Conservation (phyloP, 2,888 invertebrate species). For the Lampropteryx suffumata region DNA sequence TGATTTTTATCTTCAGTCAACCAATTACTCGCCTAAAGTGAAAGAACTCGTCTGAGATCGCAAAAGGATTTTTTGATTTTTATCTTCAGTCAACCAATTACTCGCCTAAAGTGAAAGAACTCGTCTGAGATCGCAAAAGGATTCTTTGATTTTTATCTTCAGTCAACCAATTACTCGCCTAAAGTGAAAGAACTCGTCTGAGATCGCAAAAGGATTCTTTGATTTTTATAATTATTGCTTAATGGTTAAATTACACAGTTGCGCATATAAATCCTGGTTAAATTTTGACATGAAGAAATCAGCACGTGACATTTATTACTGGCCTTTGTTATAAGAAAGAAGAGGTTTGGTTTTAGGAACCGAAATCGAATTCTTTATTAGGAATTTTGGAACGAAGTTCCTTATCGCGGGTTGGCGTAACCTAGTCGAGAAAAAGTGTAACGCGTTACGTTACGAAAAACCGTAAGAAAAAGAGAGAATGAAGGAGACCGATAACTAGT, state of each 20-base stretch:
- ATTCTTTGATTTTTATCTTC: constrained; percentile 11
- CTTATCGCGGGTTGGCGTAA: no score
- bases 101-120: constrained; percentile 1
- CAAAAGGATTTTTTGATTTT: constrained; percentile 11
- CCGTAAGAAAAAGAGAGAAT: no score
- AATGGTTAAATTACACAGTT: constrained; percentile 28
- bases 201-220: constrained; percentile 5
- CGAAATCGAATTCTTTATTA: no score
- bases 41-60: constrained; percentile 7
- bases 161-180: not conserved
- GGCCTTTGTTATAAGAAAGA: constrained; percentile 10
- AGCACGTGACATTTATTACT: constrained; percentile 50
- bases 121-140: constrained; percentile 2
- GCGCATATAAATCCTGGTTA: constrained; percentile 55
- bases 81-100: constrained; percentile 1
- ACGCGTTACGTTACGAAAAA: no score
- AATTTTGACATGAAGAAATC: constrained; percentile 56
- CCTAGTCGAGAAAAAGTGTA: no score
- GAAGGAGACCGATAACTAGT: no score
- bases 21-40: not conserved
- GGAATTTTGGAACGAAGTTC: no score
- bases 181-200: constrained; percentile 9
- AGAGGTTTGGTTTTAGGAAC: not conserved
- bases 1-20: constrained; percentile 9
- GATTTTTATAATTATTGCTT: constrained; percentile 17